Conservation (phyloP, 2,888 invertebrate species). For the Nomada fabriciana region DNA sequence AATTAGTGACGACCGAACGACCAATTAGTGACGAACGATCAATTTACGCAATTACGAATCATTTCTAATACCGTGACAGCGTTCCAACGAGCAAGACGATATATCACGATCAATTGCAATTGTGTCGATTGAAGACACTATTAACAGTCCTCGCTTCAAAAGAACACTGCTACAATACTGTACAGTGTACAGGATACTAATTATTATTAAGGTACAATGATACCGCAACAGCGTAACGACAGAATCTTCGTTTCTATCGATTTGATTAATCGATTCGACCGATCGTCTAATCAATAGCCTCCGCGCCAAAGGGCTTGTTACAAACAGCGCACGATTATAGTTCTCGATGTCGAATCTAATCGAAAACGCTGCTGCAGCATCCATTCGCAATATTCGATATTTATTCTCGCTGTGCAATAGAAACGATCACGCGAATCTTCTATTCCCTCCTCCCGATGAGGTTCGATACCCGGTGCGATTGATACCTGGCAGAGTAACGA, state of each 20-base stretch:
- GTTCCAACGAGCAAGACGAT: background rate
- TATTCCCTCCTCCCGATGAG: conserved; percentile 22
- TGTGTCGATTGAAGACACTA: no score
- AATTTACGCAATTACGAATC: no score
- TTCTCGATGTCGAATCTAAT: background rate
- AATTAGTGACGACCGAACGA: no score
- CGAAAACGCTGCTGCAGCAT: background rate
- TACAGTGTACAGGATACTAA: no score
- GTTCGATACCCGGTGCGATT: conserved; percentile 30
- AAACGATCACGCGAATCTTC: conserved; percentile 33
- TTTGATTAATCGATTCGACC: no score
- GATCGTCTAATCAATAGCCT: background rate
- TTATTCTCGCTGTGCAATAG: background rate
- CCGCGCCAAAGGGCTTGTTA: background rate
- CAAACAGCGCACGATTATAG: background rate
- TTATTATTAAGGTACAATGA: no score
- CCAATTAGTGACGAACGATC: no score
- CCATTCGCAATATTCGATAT: background rate
- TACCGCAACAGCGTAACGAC: no score
- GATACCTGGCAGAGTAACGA: conserved; percentile 50
- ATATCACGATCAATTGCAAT: no score
- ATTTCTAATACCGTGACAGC: background rate
- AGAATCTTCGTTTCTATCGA: no score
- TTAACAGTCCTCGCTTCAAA: no score
- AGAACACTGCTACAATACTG: no score